Base-by-base conservation (phyloP, 2,888 invertebrate species). In the Orchestes rusci region DNA sequence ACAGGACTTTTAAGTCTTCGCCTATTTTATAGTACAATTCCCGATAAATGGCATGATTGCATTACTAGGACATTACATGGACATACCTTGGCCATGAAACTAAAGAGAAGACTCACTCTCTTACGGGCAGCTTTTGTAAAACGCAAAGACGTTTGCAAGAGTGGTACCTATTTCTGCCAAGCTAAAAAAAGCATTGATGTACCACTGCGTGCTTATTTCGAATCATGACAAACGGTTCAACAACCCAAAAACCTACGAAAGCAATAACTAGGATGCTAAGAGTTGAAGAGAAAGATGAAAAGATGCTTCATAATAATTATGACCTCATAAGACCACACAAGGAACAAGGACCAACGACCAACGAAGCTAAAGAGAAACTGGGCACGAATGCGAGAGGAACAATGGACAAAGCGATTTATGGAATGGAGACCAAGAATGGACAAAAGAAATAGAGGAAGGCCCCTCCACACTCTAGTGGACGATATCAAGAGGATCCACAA, bases 361-460 rank as follows among this genome's bases (percentile, higher is more conserved):
- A 12, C 12, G 8, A 30, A 12, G 12, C 30, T 30, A 5, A 30
- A 30, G 12, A 10, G 30, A 30, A 30, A 30, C 30, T 30, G 30
- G 30, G 12, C 30, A 5, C 30, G 30, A 12, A 12, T 12, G 8
- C 7, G 12, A 13, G 30, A 30, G 7, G 30, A 30, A 10, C 7
- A 13, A 30, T 30, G 30, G 8, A 30, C 7, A 30, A 30, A 30
- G 30, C 7, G 30, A 13, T 12, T 30, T 5, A 5, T 30, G 10
- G 12, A 30, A 12, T 30, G 7, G 30, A 30, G 30, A 30, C 30
- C 12, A 10, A 30, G 30, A 30, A 30, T 12, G 12, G 30, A 30
- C 30, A 30, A 30, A 12, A 5, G 12, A 30, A 30, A 12, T 30
- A 30, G 30, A 30, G 30, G 30, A 30, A 12, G 30, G 12, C 7